Evolutionary conservation across 2,113 vertebrate genomes (phyloP), one percentile per base, ranked within the genome.

Genomic region (Lepisosteus osseus): DNA sequence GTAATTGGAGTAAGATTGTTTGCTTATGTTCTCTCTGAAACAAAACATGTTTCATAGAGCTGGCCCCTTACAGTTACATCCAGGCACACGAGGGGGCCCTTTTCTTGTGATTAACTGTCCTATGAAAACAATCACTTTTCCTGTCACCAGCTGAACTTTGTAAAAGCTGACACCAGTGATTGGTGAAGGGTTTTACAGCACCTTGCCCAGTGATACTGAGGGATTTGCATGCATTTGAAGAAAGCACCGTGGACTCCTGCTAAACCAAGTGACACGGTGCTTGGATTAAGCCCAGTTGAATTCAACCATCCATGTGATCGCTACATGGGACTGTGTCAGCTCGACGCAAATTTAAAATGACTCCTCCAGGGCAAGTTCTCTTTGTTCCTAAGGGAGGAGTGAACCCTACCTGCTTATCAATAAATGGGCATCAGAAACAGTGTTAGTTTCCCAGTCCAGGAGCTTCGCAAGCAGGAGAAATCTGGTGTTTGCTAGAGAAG

Each of bases 381-480:
- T 51, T 51, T 51, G 9, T 9, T 51, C 47, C 47, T 51, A 51
- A 9, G 47, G 47, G 47, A 51, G 5, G 47, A 51, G 47, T 51
- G 47, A 51, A 2, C 9, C 47, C 47, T 51, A 51, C 47, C 47
- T 51, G 47, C 5, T 51, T 51, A 14, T 59, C 4, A 59, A 14
- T 59, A 59, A 59, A 59, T 59, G 57, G 6, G 57, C 11, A 59
- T 15, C n/a, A 6, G 57, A 11, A 59, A 59, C 57, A 59, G 47
- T 6, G 57, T n/a, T 59, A 59, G 57, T 15, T 15, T 15, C 57
- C 14, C 57, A 13, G n/a, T 15, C 42, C 63, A 74, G 65, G 0
- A 44, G 76, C 82, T 79, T 81, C 81, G 83, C 79, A 77, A 72
- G 76, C 17, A 44, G 47, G 47, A 51, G 47, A 51, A 9, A 51